phyloP scores from a whole-genome alignment of 2,113 vertebrate genomes.

The Gopherus evgoodei region DNA sequence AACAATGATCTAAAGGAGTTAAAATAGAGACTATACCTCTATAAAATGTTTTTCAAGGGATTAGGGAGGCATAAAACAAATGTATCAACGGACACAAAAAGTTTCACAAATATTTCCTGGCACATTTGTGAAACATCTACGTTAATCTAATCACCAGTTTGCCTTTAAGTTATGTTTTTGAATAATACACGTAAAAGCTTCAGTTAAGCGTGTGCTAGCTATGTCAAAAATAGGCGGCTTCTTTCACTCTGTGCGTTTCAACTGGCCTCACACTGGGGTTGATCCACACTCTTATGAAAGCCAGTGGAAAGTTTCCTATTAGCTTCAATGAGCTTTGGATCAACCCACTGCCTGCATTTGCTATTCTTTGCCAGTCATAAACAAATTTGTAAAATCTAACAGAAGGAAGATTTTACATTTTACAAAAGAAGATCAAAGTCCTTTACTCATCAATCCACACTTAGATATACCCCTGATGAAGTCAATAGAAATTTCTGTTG shows the following conservation, averaged over 20 bases:
- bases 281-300: neutral
- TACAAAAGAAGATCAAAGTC: neutral
- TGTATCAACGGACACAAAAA: neutral
- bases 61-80: neutral
- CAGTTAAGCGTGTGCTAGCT: neutral
- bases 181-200: neutral
- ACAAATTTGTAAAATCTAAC: neutral
- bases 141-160: neutral
- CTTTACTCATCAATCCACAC: accelerated
- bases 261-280: neutral
- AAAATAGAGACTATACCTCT: neutral
- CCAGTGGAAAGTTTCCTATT: neutral
- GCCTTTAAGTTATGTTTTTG: neutral
- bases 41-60: neutral
- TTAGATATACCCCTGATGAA: neutral
- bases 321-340: neutral
- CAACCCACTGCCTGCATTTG: neutral
- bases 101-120: neutral
- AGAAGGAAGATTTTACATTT: neutral
- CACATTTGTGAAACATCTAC: neutral
- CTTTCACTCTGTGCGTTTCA: neutral
- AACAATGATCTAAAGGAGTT: neutral
- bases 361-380: neutral
- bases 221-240: neutral
- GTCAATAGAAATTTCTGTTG: neutral